Percentiles rank a stretch among this genome's conserved stretches.
Evolutionary conservation across 2,888 invertebrate species (phyloP).

Genomic region (Cheilosia vernalis): DNA sequence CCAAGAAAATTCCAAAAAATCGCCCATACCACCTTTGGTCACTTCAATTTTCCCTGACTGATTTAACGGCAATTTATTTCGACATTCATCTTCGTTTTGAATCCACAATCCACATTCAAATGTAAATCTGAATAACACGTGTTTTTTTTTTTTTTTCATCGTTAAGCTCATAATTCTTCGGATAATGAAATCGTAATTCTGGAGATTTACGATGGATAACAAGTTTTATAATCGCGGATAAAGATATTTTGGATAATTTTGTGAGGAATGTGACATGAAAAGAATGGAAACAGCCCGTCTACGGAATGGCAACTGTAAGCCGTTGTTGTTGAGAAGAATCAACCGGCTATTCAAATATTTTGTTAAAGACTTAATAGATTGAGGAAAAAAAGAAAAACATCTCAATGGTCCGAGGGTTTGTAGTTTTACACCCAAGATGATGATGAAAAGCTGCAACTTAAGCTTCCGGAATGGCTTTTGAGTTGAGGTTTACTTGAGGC

Average conservation of each 20-base stretch:
- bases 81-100: conserved; percentile 19
- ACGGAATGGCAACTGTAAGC: not conserved
- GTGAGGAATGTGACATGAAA: conserved; percentile 31
- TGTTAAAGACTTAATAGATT: not conserved
- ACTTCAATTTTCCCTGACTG: conserved; percentile 2
- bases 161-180: conserved; percentile 35
- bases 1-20: too few species aligned
- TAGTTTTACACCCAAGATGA: too few species aligned
- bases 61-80: conserved; percentile 5
- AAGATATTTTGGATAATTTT: conserved; percentile 27
- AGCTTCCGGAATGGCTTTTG: too few species aligned
- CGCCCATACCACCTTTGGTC: not conserved
- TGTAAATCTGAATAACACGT: conserved; percentile 13
- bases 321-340: not conserved
- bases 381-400: not conserved
- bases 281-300: conserved; percentile 17
- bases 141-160: not conserved
- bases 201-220: conserved; percentile 42
- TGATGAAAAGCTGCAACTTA: too few species aligned
- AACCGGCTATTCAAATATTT: not conserved
- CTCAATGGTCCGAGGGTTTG: too few species aligned
- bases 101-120: conserved; percentile 25
- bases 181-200: conserved; percentile 36
- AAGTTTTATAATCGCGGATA: conserved; percentile 6
- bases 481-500: too few species aligned